Evolutionary conservation across 1,140 invertebrate species (phyloP), one percentile per base, ranked within the genome.

Genomic region (Tetramorium alpestre): DNA sequence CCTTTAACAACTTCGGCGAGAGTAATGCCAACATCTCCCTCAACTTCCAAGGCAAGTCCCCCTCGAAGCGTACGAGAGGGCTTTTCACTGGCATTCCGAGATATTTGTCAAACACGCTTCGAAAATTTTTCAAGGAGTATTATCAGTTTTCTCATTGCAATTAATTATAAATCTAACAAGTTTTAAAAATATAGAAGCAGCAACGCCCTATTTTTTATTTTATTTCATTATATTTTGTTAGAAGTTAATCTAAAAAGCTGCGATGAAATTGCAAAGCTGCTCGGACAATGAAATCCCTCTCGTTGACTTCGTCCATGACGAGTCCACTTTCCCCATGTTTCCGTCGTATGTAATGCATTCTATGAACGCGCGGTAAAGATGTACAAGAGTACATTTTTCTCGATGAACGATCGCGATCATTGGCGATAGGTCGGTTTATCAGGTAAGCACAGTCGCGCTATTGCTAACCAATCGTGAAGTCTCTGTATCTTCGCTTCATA

Each of bases 11-110:
- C 95, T 98, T 98, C 95, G 99, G 99, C 95, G 99, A 99, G 96
- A 99, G 98, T 96, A 99, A 99, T 97, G 99, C 99, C 90, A 99
- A 99, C 96, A 99, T 99, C 96, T 98, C 99, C 91, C 97, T 99
- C 91, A 99, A 99, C 96, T 99, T 99, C 96, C 98, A 99, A 98
- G 98, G 98, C 99, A 98, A 96, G 96, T 95, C 92, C 92, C 73
- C 18, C 25, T 76, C 86, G 86, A 86, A 80, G 85, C 76, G 25
- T 44, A n/a, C 58, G 51, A 75, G 33, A 82, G 65, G 70, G 28
- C n/a, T 54, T 84, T 69, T 91, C 86, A 60, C 89, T 86, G 38
- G 0, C 33, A 25, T 47, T 22, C 11, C 2, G 3, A 25, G 41
- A 51, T 28, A 8, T 60, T 62, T 49, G 13, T 56, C 58, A 75